Evolutionary conservation across 2,113 vertebrate genomes (phyloP), one percentile per base, ranked within the genome.

Genomic region (Zosterops pallidus): DNA sequence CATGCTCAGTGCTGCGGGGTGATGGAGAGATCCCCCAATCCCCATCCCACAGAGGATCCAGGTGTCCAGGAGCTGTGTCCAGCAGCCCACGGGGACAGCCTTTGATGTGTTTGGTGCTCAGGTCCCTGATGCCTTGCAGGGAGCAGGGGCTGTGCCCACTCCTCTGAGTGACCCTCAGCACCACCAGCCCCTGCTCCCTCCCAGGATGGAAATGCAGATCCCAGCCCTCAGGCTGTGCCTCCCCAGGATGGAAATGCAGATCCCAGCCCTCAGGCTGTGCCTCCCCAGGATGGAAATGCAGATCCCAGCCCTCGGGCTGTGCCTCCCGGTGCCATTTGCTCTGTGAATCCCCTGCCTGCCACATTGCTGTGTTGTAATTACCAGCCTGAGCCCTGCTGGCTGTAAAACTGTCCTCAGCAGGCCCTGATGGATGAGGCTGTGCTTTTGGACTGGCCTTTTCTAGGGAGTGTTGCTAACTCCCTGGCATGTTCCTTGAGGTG

Each of bases 401-500:
- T 75, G 12, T 68, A 60, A 75, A 89, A 44, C 77, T 94, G 81
- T 85, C 78, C 89, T 83, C 11, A 0, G 65, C 37, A 79, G 53
- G 55, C 28, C 0, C 1, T 71, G 91, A 95, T 85, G 86, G 94
- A 94, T 92, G 84, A 7, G 77, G 82, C 2, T 59, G 60, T 52
- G 69, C 26, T 67, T 52, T n/a, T n/a, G 42, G 33, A 89, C 47
- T 17, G 55, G 83, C 77, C 78, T 68, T 76, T 87, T 57, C 91
- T 42, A 39, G 62, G 82, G 46, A 57, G 65, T 5, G 67, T 69
- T 89, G 65, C 89, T 60, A 29, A 65, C n/a, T 65, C 37, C 41
- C 70, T 80, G 91, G 71, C 55, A 14, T 83, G 82, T 70, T 94
- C 78, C 96, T 95, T 46, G 94, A 95, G 86, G 89, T 95, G 95